phyloP scores from a whole-genome alignment of 2,888 invertebrate genomes.

The Dasypogon diadema region DNA sequence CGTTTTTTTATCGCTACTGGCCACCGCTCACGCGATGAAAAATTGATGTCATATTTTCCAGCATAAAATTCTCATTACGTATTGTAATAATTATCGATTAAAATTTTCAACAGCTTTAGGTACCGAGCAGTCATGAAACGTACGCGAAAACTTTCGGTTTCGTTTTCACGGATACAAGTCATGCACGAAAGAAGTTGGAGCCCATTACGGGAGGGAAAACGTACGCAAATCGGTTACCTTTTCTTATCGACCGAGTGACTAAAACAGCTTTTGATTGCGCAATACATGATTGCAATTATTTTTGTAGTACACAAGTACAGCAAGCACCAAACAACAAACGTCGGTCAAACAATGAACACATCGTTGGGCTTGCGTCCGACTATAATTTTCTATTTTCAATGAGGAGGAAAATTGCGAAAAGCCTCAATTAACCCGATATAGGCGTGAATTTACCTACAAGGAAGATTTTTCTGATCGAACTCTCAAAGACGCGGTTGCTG shows the following conservation, averaged over 20 bases:
- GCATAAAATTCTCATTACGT: neutral
- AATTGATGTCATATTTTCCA: neutral
- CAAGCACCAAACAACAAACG: neutral
- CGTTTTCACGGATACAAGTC: conserved; percentile 17
- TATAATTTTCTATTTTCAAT: conserved; percentile 22
- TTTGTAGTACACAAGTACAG: too few species aligned
- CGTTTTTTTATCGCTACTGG: neutral
- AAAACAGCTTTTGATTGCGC: conserved; percentile 8
- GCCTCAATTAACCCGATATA: conserved; percentile 17
- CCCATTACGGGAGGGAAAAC: neutral
- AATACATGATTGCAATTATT: conserved; percentile 7
- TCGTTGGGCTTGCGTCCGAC: too few species aligned
- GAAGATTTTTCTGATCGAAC: too few species aligned
- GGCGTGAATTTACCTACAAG: too few species aligned
- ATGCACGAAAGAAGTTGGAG: conserved; percentile 3
- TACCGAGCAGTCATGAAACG: neutral
- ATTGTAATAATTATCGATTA: conserved; percentile 28
- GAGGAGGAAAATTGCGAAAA: conserved; percentile 18
- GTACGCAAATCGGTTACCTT: conserved; percentile 5
- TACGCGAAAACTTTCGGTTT: conserved; percentile 26
- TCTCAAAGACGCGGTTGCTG: neutral
- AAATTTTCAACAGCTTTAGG: neutral
- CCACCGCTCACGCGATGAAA: neutral
- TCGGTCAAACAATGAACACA: neutral
- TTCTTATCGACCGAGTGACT: neutral